A percentile compares a stretch with the other conserved stretches of the same genome.
Evolutionary conservation across 2,888 invertebrate species (phyloP).

Genomic region (Marasmarcha lunaedactyla): DNA sequence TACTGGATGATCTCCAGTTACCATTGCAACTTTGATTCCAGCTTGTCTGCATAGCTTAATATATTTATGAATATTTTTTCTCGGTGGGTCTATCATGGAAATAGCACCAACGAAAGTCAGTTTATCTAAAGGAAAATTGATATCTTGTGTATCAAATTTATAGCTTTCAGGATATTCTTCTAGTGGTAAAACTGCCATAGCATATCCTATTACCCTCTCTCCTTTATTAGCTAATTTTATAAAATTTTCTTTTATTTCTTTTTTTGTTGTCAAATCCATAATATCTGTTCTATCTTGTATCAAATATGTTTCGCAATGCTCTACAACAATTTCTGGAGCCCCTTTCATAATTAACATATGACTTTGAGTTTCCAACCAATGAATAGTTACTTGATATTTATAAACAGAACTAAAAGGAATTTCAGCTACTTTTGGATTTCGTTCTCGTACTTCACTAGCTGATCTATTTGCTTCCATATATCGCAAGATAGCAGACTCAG

Average conservation of each 20-base stretch:
- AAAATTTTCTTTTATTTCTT: constrained; percentile 74
- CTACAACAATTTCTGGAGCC: constrained; percentile 78
- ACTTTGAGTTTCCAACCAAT: constrained; percentile 59
- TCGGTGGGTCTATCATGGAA: constrained; percentile 80
- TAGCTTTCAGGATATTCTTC: constrained; percentile 60
- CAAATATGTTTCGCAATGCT: constrained; percentile 70
- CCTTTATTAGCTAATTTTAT: constrained; percentile 86
- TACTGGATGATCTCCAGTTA: constrained; percentile 80
- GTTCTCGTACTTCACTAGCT: constrained; percentile 54
- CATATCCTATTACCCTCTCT: constrained; percentile 88
- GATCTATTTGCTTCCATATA: constrained; percentile 74
- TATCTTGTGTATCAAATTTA: constrained; percentile 66
- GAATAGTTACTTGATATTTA: constrained; percentile 80
- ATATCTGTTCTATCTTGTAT: constrained; percentile 63
- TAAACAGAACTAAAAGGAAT: constrained; percentile 79
- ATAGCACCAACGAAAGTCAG: constrained; percentile 74
- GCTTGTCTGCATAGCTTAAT: constrained; percentile 76
- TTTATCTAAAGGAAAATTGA: constrained; percentile 76
- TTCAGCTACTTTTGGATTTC: constrained; percentile 71
- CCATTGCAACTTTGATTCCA: constrained; percentile 80
- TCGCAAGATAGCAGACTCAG: constrained; percentile 76
- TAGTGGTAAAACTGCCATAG: constrained; percentile 74
- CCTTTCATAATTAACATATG: constrained; percentile 81
- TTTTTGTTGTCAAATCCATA: constrained; percentile 57
- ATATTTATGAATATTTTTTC: constrained; percentile 74